Base-by-base conservation (phyloP, 23 tunicate genomes). In the Trididemnum miniatum region DNA sequence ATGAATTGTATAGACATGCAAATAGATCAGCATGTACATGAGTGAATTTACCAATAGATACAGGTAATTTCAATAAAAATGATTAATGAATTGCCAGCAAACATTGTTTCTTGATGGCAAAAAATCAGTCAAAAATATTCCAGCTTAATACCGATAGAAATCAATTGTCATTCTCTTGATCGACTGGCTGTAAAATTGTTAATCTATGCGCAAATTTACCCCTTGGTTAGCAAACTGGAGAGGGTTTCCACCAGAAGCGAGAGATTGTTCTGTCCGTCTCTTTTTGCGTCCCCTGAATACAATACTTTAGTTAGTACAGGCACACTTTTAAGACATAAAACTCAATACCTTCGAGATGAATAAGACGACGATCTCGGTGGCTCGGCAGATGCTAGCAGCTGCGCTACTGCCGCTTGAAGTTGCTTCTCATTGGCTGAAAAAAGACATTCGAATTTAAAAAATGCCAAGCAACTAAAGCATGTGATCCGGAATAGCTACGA, bases 381-480 rank as follows among this genome's bases (percentile, higher is more conserved):
- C 37, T 64, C 74, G 26, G 3, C 35, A 7, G 84, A 35, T 5
- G 84, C 84, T 0, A 87, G 51, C 51, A 80, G 49, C 51, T 86
- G 90, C 0, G 77, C 83, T 72, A 86, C 76, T 25, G 90, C 90
- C 2, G 83, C 90, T 57, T 86, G 90, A 1, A 86, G 72, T 35
- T 86, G 90, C 35, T 76, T 71, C 22, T 87, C 86, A 57, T 59
- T 80, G 15, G 82, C 91, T 86, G 40, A 34, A 23, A 78, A 24
- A 78, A 52, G 28, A 75, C 54, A 44, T 44, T n/a, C n/a, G n/a
- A n/a, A n/a, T n/a, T n/a, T 3, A 78, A 57, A 29, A 9, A 54
- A 30, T 32, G 76, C 15, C 26, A 71, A 15, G 40, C 31, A 3
- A 30, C 31, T 71, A 32, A 71, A 32, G 23, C n/a, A 30, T 9